Percentiles rank a stretch among this genome's conserved stretches.
These are phyloP conservation scores for Nemoura dubitans DNA, from an alignment of 2,888 invertebrate species.

Conservation along the genomic window DNA sequence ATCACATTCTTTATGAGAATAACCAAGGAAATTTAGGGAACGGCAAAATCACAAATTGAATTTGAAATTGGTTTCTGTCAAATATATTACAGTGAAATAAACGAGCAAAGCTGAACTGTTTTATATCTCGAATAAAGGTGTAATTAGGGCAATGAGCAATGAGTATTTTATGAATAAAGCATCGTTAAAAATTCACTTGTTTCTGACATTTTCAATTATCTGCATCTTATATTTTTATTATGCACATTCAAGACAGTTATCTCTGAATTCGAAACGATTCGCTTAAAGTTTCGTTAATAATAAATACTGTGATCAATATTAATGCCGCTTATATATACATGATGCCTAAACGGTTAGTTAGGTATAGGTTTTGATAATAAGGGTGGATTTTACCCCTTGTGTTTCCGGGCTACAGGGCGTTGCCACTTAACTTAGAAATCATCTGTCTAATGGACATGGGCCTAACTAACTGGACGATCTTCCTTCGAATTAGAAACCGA, in stretches of 20 bases:
- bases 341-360: background rate
- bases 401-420: slow-evolving; percentile 18
- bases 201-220: background rate
- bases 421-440: slow-evolving; percentile 24
- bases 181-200: background rate
- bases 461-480: background rate
- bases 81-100: background rate
- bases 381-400: slow-evolving; percentile 32
- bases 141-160: background rate
- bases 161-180: background rate
- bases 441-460: slow-evolving; percentile 2
- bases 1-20: no score
- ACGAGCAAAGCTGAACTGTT: background rate
- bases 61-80: background rate
- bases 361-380: slow-evolving; percentile 14
- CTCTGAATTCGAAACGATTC: background rate
- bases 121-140: background rate
- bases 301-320: background rate
- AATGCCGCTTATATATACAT: background rate
- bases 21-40: no score
- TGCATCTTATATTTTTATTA: background rate
- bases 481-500: slow-evolving; percentile 14
- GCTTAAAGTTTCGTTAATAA: background rate
- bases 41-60: background rate
- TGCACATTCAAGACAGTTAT: background rate